phyloP scores from a whole-genome alignment of 2,888 invertebrate species.

The Lasioglossum vierecki region DNA sequence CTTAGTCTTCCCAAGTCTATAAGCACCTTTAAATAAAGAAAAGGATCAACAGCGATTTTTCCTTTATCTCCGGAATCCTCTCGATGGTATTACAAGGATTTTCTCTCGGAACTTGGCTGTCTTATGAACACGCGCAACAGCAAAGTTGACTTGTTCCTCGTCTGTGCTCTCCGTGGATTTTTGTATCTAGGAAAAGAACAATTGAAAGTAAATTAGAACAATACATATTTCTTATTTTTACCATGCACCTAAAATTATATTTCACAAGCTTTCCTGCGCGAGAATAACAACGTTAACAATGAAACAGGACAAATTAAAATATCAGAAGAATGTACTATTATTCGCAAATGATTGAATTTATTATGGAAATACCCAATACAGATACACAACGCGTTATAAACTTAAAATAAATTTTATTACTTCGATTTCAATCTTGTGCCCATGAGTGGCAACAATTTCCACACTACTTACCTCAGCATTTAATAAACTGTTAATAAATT shows the following conservation, averaged over 20 bases:
- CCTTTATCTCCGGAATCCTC: conserved; percentile 54
- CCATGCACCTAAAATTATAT: background rate
- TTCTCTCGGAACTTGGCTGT: conserved; percentile 42
- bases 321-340: too few relatives aligned
- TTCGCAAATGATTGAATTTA: too few relatives aligned
- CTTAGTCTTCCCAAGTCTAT: conserved; percentile 49
- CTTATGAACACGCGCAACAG: conserved; percentile 41
- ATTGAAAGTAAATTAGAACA: background rate
- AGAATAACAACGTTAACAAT: background rate
- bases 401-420: too few relatives aligned
- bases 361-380: too few relatives aligned
- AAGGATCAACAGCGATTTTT: conserved; percentile 63
- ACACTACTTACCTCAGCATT: background rate
- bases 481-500: background rate
- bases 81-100: conserved; percentile 47
- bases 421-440: too few relatives aligned
- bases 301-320: too few relatives aligned
- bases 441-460: background rate
- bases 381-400: too few relatives aligned
- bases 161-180: conserved; percentile 8
- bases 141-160: conserved; percentile 34
- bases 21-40: conserved; percentile 70
- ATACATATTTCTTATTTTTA: background rate
- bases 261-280: background rate
- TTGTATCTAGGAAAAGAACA: background rate